Conservation (phyloP, 1,140 invertebrate species). For the Hermetia illucens region DNA sequence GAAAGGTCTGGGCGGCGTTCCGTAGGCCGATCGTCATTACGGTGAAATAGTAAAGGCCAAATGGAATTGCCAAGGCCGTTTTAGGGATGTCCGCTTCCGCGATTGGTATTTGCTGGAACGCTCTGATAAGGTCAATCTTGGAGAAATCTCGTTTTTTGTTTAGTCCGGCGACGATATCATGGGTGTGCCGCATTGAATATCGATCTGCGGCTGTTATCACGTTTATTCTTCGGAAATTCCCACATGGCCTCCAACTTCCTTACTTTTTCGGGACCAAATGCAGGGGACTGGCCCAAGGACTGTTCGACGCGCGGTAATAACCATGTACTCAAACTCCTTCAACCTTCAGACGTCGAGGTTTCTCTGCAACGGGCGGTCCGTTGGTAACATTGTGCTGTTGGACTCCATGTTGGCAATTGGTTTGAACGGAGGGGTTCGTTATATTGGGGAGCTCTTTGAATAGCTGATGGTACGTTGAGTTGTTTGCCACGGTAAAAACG, state of each 20-base stretch:
- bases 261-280: constrained; percentile 28
- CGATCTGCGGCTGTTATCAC: constrained; percentile 25
- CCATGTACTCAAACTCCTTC: too few species aligned
- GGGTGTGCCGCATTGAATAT: constrained; percentile 18
- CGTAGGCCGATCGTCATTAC: constrained; percentile 17
- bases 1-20: constrained; percentile 13
- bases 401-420: too few species aligned
- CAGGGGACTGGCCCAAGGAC: constrained; percentile 30
- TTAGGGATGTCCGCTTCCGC: constrained; percentile 20
- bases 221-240: constrained; percentile 33
- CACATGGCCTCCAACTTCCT: constrained; percentile 21
- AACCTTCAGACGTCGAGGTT: too few species aligned
- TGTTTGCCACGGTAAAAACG: too few species aligned
- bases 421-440: too few species aligned
- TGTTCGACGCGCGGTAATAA: constrained; percentile 20
- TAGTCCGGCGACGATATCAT: constrained; percentile 21
- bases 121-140: constrained; percentile 31
- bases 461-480: too few species aligned
- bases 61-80: constrained; percentile 24
- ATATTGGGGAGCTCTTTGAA: too few species aligned
- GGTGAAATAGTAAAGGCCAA: constrained; percentile 19
- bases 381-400: too few species aligned
- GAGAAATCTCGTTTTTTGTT: constrained; percentile 27
- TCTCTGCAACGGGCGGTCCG: too few species aligned
- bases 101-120: constrained; percentile 33